Base-by-base conservation (phyloP, 2,113 vertebrate species). In the Centropristis striata region DNA sequence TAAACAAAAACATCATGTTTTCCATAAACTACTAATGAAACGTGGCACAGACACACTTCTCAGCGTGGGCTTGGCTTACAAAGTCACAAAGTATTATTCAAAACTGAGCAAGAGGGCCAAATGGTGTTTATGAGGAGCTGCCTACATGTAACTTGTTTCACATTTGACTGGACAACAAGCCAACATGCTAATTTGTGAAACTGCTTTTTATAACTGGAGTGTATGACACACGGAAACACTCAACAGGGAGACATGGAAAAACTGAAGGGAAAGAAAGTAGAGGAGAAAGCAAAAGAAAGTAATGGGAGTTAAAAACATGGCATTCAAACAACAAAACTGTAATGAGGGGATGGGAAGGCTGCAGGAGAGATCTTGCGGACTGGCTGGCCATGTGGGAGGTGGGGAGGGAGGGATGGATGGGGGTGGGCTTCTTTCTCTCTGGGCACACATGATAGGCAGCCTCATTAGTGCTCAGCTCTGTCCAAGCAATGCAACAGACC, bases 401-500 rank as follows among this genome's bases (percentile, higher is more conserved):
- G 72, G 50, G 39, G 28, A 76, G 61, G 60, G 69, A 64, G 59
- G 44, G 21, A 12, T 44, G 55, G 32, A 32, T 8, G 58, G 4
- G 53, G 64, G 65, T 53, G 39, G 69, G n/a, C n/a, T n/a, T n/a
- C 6, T 21, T 69, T 80, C 61, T 85, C 85, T 91, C 81, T 84
- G 74, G 80, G 77, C 66, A 68, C 66, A 79, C 78, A 88, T 83
- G 84, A 88, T 81, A 82, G 84, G 85, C 69, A 87, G 89, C 81
- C 92, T 93, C 93, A 92, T 94, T 94, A 93, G 85, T 78, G 88
- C 77, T 83, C 73, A 75, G 78, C 78, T 88, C 81, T 83, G 81
- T 91, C 75, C 85, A 91, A 63, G 78, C 82, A 81, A 70, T 42
- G 61, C 78, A 83, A 85, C 63, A 83, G 68, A 86, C 21, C 70